phyloP scores from a whole-genome alignment of 2,888 invertebrate species.

The Callimorpha dominula region DNA sequence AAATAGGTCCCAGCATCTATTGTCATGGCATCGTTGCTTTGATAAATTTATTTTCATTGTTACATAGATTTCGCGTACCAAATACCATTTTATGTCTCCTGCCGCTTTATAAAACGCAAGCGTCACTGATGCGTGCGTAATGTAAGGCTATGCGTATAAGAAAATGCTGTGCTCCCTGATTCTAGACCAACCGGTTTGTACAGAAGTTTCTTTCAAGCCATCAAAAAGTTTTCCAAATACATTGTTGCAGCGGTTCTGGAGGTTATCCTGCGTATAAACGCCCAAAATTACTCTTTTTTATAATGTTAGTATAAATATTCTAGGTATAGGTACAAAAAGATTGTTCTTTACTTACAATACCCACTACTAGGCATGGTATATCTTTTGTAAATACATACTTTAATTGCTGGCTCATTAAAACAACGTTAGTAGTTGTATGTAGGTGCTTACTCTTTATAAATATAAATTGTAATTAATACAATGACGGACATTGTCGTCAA shows the following conservation, averaged over 20 bases:
- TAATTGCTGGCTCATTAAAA: not conserved
- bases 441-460: slow-evolving; percentile 25
- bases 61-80: not conserved
- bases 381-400: not conserved
- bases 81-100: not conserved
- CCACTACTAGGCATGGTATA: not conserved
- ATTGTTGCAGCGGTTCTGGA: not conserved
- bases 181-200: not conserved
- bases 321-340: too few species aligned
- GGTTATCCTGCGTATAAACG: too few species aligned
- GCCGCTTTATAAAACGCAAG: too few species aligned
- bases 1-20: not conserved
- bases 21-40: not conserved
- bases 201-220: not conserved
- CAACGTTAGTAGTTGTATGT: not conserved
- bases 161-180: not conserved
- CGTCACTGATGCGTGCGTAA: too few species aligned
- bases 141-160: not conserved
- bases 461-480: slow-evolving; percentile 52
- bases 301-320: too few species aligned
- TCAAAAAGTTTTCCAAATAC: not conserved
- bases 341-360: not conserved
- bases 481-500: slow-evolving; percentile 65
- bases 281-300: too few species aligned
- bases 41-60: not conserved